These are phyloP conservation scores for Gadopsis bispinosus DNA, from an alignment of 2,797 vertebrate genomes.

Conservation along the genomic window DNA sequence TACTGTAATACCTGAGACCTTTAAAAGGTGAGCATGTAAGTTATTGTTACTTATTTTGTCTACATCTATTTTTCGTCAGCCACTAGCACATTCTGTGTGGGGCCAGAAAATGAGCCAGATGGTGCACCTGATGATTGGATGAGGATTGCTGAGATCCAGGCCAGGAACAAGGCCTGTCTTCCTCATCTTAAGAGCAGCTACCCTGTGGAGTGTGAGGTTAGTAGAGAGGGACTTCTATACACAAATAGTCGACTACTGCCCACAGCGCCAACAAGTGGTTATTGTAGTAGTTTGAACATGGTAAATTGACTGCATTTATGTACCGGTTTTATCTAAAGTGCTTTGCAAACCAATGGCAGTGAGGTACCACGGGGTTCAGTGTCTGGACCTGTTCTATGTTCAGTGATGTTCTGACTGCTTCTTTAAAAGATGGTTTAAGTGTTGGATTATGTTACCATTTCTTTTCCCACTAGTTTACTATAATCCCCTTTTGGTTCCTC, in stretches of 20 bases:
- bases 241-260: too few relatives aligned
- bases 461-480: not conserved
- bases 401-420: not conserved
- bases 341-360: too few relatives aligned
- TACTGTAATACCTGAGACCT: not conserved
- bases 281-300: too few relatives aligned
- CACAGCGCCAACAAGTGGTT: too few relatives aligned
- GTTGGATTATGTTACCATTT: not conserved
- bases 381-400: not conserved
- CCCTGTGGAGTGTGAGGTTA: conserved; percentile 91
- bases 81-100: conserved; percentile 79
- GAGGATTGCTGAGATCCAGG: conserved; percentile 93
- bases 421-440: not conserved
- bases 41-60: not conserved
- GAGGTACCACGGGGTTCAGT: not conserved
- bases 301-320: too few relatives aligned
- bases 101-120: conserved; percentile 91
- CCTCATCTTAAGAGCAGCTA: conserved; percentile 96
- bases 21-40: not conserved
- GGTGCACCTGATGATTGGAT: conserved; percentile 89
- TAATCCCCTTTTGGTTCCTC: not conserved
- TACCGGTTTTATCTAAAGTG: too few relatives aligned
- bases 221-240: not conserved
- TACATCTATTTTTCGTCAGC: conserved; percentile 67
- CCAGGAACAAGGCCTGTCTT: conserved; percentile 89